Conservation (phyloP, 2,797 vertebrate species). For the Sebastes minor region DNA sequence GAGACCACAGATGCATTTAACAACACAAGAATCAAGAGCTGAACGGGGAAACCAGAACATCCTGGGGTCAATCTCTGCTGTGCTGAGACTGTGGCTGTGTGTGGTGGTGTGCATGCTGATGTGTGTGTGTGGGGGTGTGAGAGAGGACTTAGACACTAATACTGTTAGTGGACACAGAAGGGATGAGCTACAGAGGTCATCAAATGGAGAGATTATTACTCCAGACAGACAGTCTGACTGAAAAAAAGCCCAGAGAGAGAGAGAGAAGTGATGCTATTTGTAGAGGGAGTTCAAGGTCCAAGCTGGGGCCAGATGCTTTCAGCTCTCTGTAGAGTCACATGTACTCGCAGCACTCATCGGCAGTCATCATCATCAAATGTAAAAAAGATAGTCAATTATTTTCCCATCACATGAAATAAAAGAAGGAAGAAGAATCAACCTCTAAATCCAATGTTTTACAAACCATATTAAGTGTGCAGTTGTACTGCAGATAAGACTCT, state of each 20-base stretch:
- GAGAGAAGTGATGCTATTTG: slow-evolving; percentile 17
- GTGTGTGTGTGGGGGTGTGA: background rate
- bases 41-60: background rate
- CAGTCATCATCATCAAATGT: background rate
- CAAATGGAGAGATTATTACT: slow-evolving; percentile 51
- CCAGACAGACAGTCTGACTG: slow-evolving; percentile 28
- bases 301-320: background rate
- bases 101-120: background rate
- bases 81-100: background rate
- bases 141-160: slow-evolving; percentile 14
- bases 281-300: slow-evolving; percentile 17
- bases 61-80: slow-evolving; percentile 4
- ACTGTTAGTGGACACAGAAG: slow-evolving; percentile 35
- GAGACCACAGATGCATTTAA: slow-evolving; percentile 46
- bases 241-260: background rate
- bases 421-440: background rate
- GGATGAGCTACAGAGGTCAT: slow-evolving; percentile 43
- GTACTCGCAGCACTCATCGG: background rate
- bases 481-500: background rate
- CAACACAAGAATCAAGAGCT: slow-evolving; percentile 7
- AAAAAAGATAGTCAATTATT: background rate
- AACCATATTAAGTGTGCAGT: background rate
- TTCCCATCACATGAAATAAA: background rate
- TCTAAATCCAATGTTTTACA: background rate
- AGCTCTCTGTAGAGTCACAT: background rate